Evolutionary conservation across 92 coral and sea anemone species (phyloP).

Genomic region (Zoanthus solanderi): DNA sequence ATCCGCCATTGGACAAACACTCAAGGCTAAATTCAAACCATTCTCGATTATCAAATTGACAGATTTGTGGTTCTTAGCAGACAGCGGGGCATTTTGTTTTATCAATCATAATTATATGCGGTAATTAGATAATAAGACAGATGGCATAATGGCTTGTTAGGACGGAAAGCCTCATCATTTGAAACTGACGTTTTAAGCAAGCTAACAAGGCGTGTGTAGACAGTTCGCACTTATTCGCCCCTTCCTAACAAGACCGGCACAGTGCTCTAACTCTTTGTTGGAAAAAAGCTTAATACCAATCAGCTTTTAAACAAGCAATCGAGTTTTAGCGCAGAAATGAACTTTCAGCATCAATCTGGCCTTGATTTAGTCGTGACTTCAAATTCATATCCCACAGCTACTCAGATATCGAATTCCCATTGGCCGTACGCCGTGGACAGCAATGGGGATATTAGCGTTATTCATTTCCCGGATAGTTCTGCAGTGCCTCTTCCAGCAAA

Average conservation of each 20-base stretch:
- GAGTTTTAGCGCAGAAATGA: conserved; percentile 20
- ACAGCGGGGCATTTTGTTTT: conserved; percentile 54
- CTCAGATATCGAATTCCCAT: conserved; percentile 17
- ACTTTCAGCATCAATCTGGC: conserved; percentile 9
- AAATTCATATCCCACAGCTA: background rate
- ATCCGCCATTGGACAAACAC: conserved; percentile 45
- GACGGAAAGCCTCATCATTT: conserved; percentile 58
- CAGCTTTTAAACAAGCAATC: background rate
- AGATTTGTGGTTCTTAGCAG: conserved; percentile 36
- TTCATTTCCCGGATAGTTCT: conserved; percentile 36
- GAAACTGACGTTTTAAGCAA: conserved; percentile 50
- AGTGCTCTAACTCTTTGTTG: conserved; percentile 19
- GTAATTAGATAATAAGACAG: conserved; percentile 97
- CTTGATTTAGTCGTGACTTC: conserved; percentile 30
- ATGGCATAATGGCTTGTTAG: conserved; percentile 93
- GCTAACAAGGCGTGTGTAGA: conserved; percentile 50
- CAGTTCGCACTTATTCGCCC: conserved; percentile 22
- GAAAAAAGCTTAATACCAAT: background rate
- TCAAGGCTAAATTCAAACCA: conserved; percentile 20
- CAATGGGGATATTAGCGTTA: conserved; percentile 41
- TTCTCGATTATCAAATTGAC: conserved; percentile 42
- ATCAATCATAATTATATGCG: conserved; percentile 51
- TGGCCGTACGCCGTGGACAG: conserved; percentile 49
- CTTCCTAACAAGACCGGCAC: conserved; percentile 28
- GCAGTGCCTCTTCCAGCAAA: background rate